phyloP scores from a whole-genome alignment of 2,113 vertebrate genomes.

The Nothoprocta perdicaria region DNA sequence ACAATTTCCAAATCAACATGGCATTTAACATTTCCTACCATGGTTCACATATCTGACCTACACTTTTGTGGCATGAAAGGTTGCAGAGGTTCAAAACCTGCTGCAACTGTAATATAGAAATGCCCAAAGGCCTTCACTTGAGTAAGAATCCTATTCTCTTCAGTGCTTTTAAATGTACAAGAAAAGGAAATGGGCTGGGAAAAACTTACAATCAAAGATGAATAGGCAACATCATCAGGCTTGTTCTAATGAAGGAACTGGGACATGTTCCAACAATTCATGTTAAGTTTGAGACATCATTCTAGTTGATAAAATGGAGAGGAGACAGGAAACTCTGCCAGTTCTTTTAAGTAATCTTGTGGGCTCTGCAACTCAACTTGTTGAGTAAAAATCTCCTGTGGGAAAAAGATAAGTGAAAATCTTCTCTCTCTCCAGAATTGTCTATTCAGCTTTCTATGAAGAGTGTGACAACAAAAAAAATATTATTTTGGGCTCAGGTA shows the following conservation, averaged over 20 bases:
- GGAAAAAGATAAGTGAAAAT: background rate
- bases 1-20: background rate
- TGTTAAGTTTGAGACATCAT: slow-evolving; percentile 4
- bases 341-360: background rate
- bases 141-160: background rate
- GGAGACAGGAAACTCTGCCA: background rate
- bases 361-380: background rate
- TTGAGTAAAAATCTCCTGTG: background rate
- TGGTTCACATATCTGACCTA: background rate
- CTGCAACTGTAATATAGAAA: background rate
- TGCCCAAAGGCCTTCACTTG: background rate
- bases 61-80: background rate
- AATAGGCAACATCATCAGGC: background rate
- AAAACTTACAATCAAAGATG: background rate
- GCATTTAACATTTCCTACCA: slow-evolving; percentile 6
- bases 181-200: background rate
- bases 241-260: background rate
- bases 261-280: background rate
- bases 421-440: background rate
- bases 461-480: background rate
- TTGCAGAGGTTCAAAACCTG: background rate
- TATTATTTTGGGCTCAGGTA: background rate
- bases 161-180: background rate
- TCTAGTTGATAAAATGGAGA: slow-evolving; percentile 11
- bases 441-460: background rate